Evolutionary conservation across 2,797 vertebrate species (phyloP), one percentile per base, ranked within the genome.

Genomic region (Helarctos malayanus): DNA sequence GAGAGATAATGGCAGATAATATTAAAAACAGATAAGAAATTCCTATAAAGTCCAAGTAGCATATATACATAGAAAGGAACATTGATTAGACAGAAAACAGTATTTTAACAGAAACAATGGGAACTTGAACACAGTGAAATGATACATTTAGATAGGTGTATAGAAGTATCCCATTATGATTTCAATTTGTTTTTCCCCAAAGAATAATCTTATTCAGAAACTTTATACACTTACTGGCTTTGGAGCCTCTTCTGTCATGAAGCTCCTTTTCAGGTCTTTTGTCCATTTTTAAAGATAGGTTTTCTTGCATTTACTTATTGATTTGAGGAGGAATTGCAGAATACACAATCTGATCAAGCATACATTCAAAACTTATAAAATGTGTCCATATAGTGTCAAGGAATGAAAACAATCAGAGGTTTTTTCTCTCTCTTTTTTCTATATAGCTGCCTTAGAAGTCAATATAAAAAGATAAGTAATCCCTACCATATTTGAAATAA

Each of bases 291-390:
- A 57, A 73, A 79, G 56, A 57, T 59, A 76, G 3, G 14, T 59
- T 75, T 73, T 27, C 12, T 68, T 81, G 21, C 57, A 80, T 86
- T 89, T 86, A 47, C 14, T 94, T 80, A 32, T n/a, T 82, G 25
- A 79, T 79, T 89, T 90, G 32, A 91, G 11, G 82, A 78, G 27
- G 32, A 93, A 75, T 87, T 87, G 0, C 69, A 83, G 14, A 93
- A 68, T 91, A 81, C 29, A 75, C 29, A 69, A 21, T 87, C 19
- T 87, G 71, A 45, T 80, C n/a, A 93, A 82, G 29, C 14, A 86
- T 18, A 29, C 19, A 41, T 29, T 88, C 14, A 87, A 71, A 94
- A 87, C 35, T 69, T 82, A 87, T 69, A 78, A 93, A 83, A 95
- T 23, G 15, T 93, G 23, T 7, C 57, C 19, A n/a, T 61, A 69